Conservation (phyloP, 2,888 invertebrate species). For the Colletes collaris region DNA sequence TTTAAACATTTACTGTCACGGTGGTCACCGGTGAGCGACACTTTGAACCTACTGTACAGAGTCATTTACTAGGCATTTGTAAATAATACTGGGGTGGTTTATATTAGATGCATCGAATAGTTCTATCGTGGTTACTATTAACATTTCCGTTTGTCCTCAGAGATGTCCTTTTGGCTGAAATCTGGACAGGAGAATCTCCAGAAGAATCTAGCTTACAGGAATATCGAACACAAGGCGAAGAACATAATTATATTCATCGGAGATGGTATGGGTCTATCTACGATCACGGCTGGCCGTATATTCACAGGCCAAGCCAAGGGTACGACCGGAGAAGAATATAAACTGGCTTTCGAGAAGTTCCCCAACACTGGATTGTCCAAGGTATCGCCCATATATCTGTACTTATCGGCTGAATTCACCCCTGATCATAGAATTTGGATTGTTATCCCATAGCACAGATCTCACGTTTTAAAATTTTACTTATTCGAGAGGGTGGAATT, state of each 20-base stretch:
- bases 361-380: conserved; percentile 86
- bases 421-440: too few species aligned
- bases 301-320: conserved; percentile 85
- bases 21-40: too few species aligned
- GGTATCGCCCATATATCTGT: conserved; percentile 78
- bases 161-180: conserved; percentile 79
- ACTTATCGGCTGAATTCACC: too few species aligned
- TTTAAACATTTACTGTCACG: too few species aligned
- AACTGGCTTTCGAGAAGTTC: conserved; percentile 86
- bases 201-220: conserved; percentile 73
- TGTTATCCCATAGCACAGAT: too few species aligned
- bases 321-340: conserved; percentile 85
- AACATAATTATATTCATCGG: conserved; percentile 88
- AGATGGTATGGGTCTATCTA: conserved; percentile 88
- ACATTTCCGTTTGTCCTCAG: conserved; percentile 61
- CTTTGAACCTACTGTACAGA: too few species aligned
- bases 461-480: too few species aligned
- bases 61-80: too few species aligned
- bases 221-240: conserved; percentile 84
- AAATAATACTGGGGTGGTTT: too few species aligned
- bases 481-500: too few species aligned
- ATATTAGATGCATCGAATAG: too few species aligned
- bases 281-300: conserved; percentile 87
- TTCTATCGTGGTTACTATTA: too few species aligned
- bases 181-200: conserved; percentile 79